Evolutionary conservation across 2,113 vertebrate genomes (phyloP).

Genomic region (Paratilapia polleni): DNA sequence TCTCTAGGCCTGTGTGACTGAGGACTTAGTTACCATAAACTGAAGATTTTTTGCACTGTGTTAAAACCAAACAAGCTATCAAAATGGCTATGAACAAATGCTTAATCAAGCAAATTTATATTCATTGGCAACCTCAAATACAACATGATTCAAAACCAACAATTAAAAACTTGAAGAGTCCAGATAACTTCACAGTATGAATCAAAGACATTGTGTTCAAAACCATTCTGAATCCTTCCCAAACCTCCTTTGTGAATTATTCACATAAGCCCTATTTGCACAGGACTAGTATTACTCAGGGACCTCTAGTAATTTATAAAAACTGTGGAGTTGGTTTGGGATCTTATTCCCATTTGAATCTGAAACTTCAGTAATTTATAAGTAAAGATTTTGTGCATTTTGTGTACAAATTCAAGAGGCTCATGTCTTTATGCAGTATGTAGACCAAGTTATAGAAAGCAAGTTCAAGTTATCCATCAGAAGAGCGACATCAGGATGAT

Average conservation of each 20-base stretch:
- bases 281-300: not conserved
- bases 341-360: not conserved
- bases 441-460: slow-evolving; percentile 4
- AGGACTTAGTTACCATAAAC: too few species aligned
- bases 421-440: not conserved
- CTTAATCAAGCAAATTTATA: slow-evolving; percentile 28
- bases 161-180: slow-evolving; percentile 33
- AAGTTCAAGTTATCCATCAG: not conserved
- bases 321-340: not conserved
- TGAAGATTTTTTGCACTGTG: not conserved
- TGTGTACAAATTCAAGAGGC: not conserved
- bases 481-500: slow-evolving; percentile 3
- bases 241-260: slow-evolving; percentile 26
- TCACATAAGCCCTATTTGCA: not conserved
- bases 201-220: not conserved
- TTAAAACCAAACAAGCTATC: not conserved
- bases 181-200: slow-evolving; percentile 24
- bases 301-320: not conserved
- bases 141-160: slow-evolving; percentile 9
- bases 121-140: slow-evolving; percentile 32
- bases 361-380: not conserved
- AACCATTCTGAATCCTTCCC: slow-evolving; percentile 10
- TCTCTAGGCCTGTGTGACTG: too few species aligned
- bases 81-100: not conserved
- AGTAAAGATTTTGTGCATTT: too few species aligned